Evolutionary conservation across 2,888 invertebrate genomes (phyloP), one percentile per base, ranked within the genome.

Genomic region (Anagyrus pseudococci): DNA sequence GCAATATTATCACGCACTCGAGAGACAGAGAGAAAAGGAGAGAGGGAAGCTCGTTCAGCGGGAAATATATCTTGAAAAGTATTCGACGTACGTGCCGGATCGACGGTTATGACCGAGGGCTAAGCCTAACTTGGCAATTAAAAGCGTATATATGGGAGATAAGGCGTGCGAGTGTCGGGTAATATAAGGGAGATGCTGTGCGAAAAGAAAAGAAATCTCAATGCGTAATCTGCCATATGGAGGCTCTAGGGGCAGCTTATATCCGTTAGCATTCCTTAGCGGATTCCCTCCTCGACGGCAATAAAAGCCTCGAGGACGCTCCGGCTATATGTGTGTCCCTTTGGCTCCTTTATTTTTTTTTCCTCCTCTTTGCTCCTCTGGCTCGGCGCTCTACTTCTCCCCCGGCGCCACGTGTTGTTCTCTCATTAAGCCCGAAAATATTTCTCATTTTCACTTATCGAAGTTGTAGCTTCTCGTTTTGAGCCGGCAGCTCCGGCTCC

Each of bases 391-490:
- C n/a, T n/a, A n/a, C 17, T 4, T 15, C 17, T 3, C 48, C 40
- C 17, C 19, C 4, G 13, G 8, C 22, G 25, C 20, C 37, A 33
- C n/a, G 47, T 53, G 53, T 29, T 61, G 44, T 61, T 41, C 44
- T 55, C 61, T 55, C 61, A 55, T 54, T 55, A 55, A 44, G 55
- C 23, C 49, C 55, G 26, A 55, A n/a, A 61, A 61, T 61, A 61
- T 61, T 61, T 61, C 61, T 61, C 55, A 61, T 61, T 61, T 61
- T 58, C 48, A 58, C 58, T 58, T 55, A 55, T 64, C 44, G 46
- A 50, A 58, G 53, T 53, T 62, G 58, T 53, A 48, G 20, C 33
- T 49, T 23, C 33, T 15, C 57, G 10, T 46, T 41, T 25, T 19
- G n/a, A n/a, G n/a, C n/a, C n/a, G n/a, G n/a, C n/a, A n/a, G n/a